These are phyloP conservation scores for Cecidostiba fungosa DNA, from an alignment of 2,888 invertebrate genomes.

Conservation along the genomic window DNA sequence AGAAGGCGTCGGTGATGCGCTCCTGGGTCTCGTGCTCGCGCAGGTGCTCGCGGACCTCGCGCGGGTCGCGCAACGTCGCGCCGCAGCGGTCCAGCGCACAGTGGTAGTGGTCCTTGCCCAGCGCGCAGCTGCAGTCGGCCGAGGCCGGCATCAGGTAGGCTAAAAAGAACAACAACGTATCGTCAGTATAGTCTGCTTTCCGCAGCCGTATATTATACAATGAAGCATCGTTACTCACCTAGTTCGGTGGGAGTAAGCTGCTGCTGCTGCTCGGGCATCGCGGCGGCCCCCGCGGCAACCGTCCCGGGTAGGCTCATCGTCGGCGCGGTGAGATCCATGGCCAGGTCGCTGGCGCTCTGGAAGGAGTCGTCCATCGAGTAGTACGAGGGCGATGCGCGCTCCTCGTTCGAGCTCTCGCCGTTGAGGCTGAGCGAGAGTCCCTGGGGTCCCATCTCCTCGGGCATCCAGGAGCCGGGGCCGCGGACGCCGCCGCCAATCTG, in stretches of 20 bases:
- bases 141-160: constrained; percentile 75
- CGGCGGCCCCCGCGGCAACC: too few relatives aligned
- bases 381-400: constrained; percentile 81
- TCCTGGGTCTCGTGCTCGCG: constrained; percentile 94
- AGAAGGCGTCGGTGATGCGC: constrained; percentile 90
- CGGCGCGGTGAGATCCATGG: constrained; percentile 78
- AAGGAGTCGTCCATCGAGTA: constrained; percentile 79
- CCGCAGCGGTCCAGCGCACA: constrained; percentile 90
- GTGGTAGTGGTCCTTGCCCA: constrained; percentile 92
- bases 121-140: constrained; percentile 75
- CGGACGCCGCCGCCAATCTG: constrained; percentile 80
- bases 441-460: constrained; percentile 75
- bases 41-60: constrained; percentile 91
- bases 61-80: constrained; percentile 74
- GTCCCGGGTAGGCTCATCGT: constrained; percentile 64
- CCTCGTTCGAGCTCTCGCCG: constrained; percentile 82
- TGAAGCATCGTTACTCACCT: constrained; percentile 57
- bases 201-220: too few relatives aligned
- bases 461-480: constrained; percentile 77
- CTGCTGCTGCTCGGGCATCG: constrained; percentile 64
- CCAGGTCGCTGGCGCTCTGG: constrained; percentile 78
- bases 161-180: constrained; percentile 3
- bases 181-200: too few relatives aligned
- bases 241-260: constrained; percentile 76
- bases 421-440: constrained; percentile 79